These are phyloP conservation scores for Drosophila rhopaloa DNA, from an alignment of 1,140 invertebrate species.

Conservation along the genomic window DNA sequence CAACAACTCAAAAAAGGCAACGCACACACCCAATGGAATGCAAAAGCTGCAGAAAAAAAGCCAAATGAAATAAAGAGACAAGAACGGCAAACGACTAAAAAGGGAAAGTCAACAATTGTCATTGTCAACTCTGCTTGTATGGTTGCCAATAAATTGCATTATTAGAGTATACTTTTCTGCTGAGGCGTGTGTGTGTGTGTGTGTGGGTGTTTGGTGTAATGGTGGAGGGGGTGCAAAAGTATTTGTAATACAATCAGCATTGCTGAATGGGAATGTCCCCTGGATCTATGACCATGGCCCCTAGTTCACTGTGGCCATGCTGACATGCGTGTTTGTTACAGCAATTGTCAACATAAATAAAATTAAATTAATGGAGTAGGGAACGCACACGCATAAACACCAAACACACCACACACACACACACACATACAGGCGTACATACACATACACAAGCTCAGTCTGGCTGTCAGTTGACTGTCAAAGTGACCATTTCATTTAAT, in stretches of 20 bases:
- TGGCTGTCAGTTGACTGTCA: conserved; percentile 72
- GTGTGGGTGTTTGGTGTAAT: neutral
- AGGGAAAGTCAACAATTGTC: conserved; percentile 78
- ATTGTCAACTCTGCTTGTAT: conserved; percentile 59
- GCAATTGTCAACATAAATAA: conserved; percentile 82
- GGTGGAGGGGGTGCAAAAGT: conserved; percentile 42
- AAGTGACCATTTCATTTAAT: conserved; percentile 80
- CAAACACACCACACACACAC: conserved; percentile 12
- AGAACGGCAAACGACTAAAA: conserved; percentile 26
- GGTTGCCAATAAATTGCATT: conserved; percentile 77
- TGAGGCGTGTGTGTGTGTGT: conserved; percentile 6
- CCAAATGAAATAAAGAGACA: conserved; percentile 32
- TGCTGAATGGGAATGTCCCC: conserved; percentile 29
- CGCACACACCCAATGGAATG: conserved; percentile 13
- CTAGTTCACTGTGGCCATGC: conserved; percentile 28
- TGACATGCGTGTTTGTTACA: conserved; percentile 55
- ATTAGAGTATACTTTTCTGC: conserved; percentile 64
- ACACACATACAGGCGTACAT: neutral
- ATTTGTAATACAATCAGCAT: conserved; percentile 68
- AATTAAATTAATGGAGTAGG: conserved; percentile 70
- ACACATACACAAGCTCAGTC: conserved; percentile 17
- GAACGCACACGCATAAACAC: conserved; percentile 21
- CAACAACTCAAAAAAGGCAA: conserved; percentile 16
- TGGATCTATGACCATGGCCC: conserved; percentile 23
- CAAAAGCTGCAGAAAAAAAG: conserved; percentile 33